Evolutionary conservation across 1,140 invertebrate genomes (phyloP), one percentile per base, ranked within the genome.

Genomic region (Helicorthomorpha holstii): DNA sequence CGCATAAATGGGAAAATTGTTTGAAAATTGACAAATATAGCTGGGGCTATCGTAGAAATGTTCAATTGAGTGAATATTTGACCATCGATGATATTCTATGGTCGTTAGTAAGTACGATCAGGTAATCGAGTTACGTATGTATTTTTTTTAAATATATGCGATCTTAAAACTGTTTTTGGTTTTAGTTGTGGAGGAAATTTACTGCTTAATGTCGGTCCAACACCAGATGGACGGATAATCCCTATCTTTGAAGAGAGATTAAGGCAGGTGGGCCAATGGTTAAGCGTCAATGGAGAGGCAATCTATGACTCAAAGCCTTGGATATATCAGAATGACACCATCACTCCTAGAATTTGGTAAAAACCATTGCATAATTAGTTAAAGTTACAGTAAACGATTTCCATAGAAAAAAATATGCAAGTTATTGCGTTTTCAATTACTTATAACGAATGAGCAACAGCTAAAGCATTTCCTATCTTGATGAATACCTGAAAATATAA

Each of bases 201-300:
- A 10, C 64, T 94, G 7, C 78, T 95, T 58, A 95, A 95, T 64
- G 75, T 95, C 23, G 89, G 91, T 1, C 91, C 92, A 12, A 89
- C 88, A 1, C 82, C 81, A 61, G 84, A 91, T 59, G 92, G 92
- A 2, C 79, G 75, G 2, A 93, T 97, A 51, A 62, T 74, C 10
- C 83, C 88, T 7, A 87, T 97, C 60, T 94, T 85, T 66, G 80
- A 95, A 71, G 88, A 96, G 61, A 72, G 91, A 53, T 69, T 97
- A 0, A 63, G 73, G 2, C 64, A 75, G 57, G 58, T 69, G 66
- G 80, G 81, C 38, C 53, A 64, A 12, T 94, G 90, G 88, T 65
- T 97, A 3, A 59, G 71, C 12, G 66, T 83, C 1, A 95, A 95
- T 63, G 89, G 87, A 2, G 83, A 92, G 64, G 86, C 85, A 0